Evolutionary conservation across 2,888 invertebrate genomes (phyloP).

Genomic region (Cephus sareptanus): DNA sequence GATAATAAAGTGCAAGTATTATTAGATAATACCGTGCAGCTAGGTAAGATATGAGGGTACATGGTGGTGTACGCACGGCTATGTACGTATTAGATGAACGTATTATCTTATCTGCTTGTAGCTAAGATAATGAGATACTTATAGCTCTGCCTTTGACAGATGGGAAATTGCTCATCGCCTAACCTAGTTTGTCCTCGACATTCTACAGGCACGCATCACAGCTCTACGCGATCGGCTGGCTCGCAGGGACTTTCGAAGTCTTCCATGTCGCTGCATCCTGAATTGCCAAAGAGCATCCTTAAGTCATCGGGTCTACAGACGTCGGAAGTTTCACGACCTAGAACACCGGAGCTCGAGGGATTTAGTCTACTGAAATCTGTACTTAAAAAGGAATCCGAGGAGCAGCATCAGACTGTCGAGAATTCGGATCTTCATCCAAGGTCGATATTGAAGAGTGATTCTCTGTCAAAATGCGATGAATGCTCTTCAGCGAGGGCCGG

Average conservation of each 20-base stretch:
- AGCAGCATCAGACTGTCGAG: conserved; percentile 21
- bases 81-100: background rate
- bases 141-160: background rate
- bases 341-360: conserved; percentile 36
- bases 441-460: conserved; percentile 33
- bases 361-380: conserved; percentile 41
- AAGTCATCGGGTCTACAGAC: conserved; percentile 29
- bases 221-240: background rate
- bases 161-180: background rate
- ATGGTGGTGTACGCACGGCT: background rate
- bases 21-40: background rate
- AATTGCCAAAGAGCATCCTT: conserved; percentile 42
- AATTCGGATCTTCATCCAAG: conserved; percentile 27
- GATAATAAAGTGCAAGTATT: background rate
- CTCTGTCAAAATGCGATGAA: conserved; percentile 25
- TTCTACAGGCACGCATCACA: background rate
- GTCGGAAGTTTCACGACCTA: conserved; percentile 14
- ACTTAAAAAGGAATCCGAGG: conserved; percentile 45
- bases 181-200: background rate
- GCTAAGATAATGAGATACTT: background rate
- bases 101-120: background rate
- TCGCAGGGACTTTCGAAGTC: background rate
- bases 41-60: background rate
- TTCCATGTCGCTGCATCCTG: conserved; percentile 11
- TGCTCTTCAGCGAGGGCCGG: background rate